Percentiles rank a stretch among this genome's conserved stretches.
Conservation (phyloP, 2,888 invertebrate species). For the Limenitis camilla region DNA sequence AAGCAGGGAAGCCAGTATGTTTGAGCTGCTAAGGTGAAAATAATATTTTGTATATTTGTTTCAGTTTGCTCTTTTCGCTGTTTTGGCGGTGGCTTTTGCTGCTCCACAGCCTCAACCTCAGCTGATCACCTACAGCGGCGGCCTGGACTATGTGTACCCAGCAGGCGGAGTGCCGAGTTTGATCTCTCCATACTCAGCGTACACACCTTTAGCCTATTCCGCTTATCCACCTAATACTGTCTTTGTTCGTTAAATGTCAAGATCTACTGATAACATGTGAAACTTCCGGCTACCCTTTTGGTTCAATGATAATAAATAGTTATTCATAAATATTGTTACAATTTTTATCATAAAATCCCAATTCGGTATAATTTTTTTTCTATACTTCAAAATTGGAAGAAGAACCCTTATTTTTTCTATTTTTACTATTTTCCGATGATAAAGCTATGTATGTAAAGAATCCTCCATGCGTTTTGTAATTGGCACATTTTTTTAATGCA, state of each 20-base stretch:
- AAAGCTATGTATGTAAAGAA: too few relatives aligned
- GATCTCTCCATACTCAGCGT: conserved; percentile 41
- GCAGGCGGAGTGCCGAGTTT: conserved; percentile 33
- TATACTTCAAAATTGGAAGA: too few relatives aligned
- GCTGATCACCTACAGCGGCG: conserved; percentile 38
- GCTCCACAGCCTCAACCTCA: conserved; percentile 54
- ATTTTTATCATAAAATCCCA: too few relatives aligned
- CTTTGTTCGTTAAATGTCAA: conserved; percentile 34
- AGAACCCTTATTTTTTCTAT: too few relatives aligned
- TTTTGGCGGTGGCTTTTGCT: conserved; percentile 67
- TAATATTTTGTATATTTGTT: conserved; percentile 17
- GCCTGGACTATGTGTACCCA: conserved; percentile 49
- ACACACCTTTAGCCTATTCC: conserved; percentile 40
- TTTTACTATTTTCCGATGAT: too few relatives aligned
- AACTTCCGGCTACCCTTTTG: background rate
- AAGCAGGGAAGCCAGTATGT: too few relatives aligned
- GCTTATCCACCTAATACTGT: conserved; percentile 32
- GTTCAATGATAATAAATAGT: background rate
- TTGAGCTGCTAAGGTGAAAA: too few relatives aligned
- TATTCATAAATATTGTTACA: too few relatives aligned
- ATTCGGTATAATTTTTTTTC: too few relatives aligned
- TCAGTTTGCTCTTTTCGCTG: conserved; percentile 66
- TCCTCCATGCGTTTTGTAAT: too few relatives aligned
- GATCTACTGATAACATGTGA: background rate
- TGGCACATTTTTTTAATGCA: too few relatives aligned